Base-by-base conservation (phyloP, 2,797 vertebrate species). In the Anguilla obscura region DNA sequence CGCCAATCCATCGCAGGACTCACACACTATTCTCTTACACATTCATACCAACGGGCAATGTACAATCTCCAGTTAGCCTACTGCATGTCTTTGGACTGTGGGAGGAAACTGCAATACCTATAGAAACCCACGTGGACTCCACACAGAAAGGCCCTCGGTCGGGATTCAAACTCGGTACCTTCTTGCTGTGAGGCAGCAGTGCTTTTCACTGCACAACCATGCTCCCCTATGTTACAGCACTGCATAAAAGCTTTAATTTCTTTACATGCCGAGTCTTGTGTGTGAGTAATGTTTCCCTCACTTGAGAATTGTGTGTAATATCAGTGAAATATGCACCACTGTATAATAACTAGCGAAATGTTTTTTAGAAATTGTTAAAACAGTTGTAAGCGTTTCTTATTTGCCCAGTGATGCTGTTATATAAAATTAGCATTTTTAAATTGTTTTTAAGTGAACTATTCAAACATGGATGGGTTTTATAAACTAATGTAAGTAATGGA, bases 401-500 rank as follows among this genome's bases (percentile, higher is more conserved):
- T 71, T 71, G 9, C 66, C 30, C 30, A 27, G 66, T 27, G 30
- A 27, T 71, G 66, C 66, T 71, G 27, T 71, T 27, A n/a, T 71
- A 27, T n/a, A 71, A 71, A 71, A 71, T 71, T 10, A 71, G 27
- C 4, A 33, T 33, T 74, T 33, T 74, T 33, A 10, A 33, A 74
- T 33, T 14, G 30, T 27, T 33, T 33, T 74, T 27, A 74, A 33
- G 10, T 74, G 69, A 74, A 74, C 30, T 21, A 50, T 83, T 45
- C 45, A 48, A 83, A 83, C 79, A 45, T 83, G 18, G 79, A 45
- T 83, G 79, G 16, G 1, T 48, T 52, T 14, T 48, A 24, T 83
- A 52, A 83, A 83, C n/a, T 79, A 86, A 79, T 86, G 54, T 80
- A 60, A 56, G 33, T 58, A 58, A 60, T 87, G 52, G 52, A 60